Percentiles rank a stretch among this genome's conserved stretches.
phyloP scores from a whole-genome alignment of 1,140 invertebrate species.

The Aphis gossypii region DNA sequence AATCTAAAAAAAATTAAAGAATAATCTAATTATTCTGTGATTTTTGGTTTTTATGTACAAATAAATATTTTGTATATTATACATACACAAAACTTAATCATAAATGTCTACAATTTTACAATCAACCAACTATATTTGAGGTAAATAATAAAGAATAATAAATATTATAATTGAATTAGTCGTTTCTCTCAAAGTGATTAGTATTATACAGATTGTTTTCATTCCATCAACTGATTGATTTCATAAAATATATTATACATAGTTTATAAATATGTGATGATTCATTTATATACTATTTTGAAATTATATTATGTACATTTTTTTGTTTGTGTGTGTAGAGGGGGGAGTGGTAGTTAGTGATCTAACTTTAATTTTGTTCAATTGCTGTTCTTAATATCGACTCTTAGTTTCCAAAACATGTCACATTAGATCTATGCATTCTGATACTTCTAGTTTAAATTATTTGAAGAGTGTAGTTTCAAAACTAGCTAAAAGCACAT shows the following conservation, averaged over 20 bases:
- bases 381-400: neutral
- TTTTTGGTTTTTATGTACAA: neutral
- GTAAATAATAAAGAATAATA: neutral
- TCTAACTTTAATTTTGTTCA: no score
- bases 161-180: neutral
- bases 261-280: no score
- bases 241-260: no score
- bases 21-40: neutral
- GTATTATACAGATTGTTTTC: no score
- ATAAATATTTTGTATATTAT: neutral
- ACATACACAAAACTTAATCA: no score
- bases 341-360: no score
- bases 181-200: neutral
- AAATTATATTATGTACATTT: no score
- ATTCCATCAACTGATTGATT: no score
- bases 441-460: neutral
- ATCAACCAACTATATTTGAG: neutral
- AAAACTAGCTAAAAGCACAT: no score
- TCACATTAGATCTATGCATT: neutral
- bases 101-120: neutral
- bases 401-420: neutral
- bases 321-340: no score
- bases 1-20: conserved; percentile 28
- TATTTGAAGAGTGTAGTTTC: neutral
- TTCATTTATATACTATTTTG: no score